Conservation (phyloP, 2,888 invertebrate species). For the Choreutis nemorana region DNA sequence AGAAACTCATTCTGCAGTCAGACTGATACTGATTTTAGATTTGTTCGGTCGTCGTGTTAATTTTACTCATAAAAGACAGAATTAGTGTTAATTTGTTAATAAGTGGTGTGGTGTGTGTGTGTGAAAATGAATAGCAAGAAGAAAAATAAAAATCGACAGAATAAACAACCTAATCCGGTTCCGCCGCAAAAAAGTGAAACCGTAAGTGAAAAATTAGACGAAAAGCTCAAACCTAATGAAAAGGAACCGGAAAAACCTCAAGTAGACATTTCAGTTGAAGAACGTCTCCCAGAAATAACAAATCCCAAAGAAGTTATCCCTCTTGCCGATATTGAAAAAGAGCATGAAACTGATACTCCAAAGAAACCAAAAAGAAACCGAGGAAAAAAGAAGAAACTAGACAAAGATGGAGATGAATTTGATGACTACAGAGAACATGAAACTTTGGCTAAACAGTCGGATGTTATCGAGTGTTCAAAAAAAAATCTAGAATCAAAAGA, state of each 20-base stretch:
- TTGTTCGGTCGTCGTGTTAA: conserved; percentile 28
- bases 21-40: conserved; percentile 43
- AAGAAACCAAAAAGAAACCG: conserved; percentile 56
- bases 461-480: conserved; percentile 2
- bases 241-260: conserved; percentile 17
- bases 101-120: neutral
- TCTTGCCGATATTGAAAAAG: conserved; percentile 9
- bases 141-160: conserved; percentile 41
- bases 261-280: conserved; percentile 10
- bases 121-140: conserved; percentile 41
- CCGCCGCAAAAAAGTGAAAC: conserved; percentile 18
- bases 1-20: conserved; percentile 41
- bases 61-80: conserved; percentile 6
- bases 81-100: neutral
- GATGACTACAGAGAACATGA: conserved; percentile 12
- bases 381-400: conserved; percentile 47
- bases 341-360: conserved; percentile 23
- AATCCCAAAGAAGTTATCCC: conserved; percentile 19
- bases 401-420: conserved; percentile 17
- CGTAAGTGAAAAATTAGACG: neutral
- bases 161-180: conserved; percentile 23
- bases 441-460: conserved; percentile 6
- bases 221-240: conserved; percentile 3
- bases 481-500: conserved; percentile 3
- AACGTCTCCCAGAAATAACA: conserved; percentile 21